Evolutionary conservation across 2,113 vertebrate species (phyloP).

Genomic region (Prionailurus viverrinus): DNA sequence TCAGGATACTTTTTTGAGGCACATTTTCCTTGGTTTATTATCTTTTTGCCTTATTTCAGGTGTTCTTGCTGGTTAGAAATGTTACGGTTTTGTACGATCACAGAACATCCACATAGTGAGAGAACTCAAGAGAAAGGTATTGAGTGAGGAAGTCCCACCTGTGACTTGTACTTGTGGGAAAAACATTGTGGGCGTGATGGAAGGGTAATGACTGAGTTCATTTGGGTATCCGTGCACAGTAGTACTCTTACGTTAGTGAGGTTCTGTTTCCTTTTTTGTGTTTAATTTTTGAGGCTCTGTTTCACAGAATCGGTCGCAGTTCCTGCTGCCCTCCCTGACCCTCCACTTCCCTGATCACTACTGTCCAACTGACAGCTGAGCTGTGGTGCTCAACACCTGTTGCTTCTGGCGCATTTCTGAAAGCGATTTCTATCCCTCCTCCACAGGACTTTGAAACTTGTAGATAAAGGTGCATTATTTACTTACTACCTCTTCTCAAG

Average conservation of each 20-base stretch:
- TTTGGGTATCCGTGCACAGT: neutral
- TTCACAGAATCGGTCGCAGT: neutral
- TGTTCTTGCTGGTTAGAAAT: slow-evolving; percentile 21
- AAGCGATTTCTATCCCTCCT: slow-evolving; percentile 19
- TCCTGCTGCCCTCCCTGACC: neutral
- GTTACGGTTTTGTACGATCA: neutral
- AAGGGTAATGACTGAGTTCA: neutral
- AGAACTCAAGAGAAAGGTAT: neutral
- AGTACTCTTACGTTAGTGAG: neutral
- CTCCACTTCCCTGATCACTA: neutral
- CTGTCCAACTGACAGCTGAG: neutral
- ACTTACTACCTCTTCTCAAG: slow-evolving; percentile 2
- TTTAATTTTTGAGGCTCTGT: neutral
- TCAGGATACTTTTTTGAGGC: neutral
- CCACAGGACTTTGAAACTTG: slow-evolving; percentile 45
- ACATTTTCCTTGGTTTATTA: neutral
- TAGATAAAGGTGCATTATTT: slow-evolving; percentile 53
- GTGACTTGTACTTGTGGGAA: neutral
- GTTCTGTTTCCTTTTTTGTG: neutral
- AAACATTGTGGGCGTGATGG: neutral
- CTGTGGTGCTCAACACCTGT: neutral
- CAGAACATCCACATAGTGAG: neutral
- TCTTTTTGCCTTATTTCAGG: slow-evolving; percentile 31
- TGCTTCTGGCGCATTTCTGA: slow-evolving; percentile 4
- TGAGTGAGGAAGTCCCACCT: neutral